Evolutionary conservation across 2,113 vertebrate species (phyloP).

Genomic region (Centropus unirufus): DNA sequence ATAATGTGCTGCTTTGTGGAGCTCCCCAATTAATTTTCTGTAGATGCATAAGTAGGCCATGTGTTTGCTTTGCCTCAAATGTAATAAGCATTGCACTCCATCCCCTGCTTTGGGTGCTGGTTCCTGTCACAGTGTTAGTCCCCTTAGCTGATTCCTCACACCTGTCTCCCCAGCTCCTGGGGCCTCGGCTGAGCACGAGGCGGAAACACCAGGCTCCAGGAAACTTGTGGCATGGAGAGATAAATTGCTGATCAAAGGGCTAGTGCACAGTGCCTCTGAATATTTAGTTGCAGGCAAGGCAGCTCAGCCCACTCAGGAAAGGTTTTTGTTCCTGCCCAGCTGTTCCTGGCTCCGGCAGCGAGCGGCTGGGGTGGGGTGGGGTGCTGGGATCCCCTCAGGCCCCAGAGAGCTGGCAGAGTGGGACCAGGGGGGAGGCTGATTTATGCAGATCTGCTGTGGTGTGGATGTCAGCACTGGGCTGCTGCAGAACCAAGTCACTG

Average conservation of each 20-base stretch:
- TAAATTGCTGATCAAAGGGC: constrained; percentile 66
- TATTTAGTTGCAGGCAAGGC: not conserved
- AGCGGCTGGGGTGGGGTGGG: not conserved
- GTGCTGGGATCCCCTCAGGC: not conserved
- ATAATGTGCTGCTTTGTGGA: constrained; percentile 80
- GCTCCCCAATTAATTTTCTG: constrained; percentile 81
- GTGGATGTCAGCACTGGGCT: not conserved
- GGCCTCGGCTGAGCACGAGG: constrained; percentile 30
- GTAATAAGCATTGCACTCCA: constrained; percentile 78
- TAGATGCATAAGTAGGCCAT: constrained; percentile 81
- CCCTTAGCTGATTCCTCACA: constrained; percentile 78
- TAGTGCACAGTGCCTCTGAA: not conserved
- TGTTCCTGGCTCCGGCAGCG: accelerated
- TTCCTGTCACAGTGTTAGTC: constrained; percentile 69
- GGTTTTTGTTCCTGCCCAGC: not conserved
- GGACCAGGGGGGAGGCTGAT: not conserved
- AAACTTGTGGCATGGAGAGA: constrained; percentile 61
- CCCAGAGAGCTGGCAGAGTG: not conserved
- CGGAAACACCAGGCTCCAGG: constrained; percentile 64
- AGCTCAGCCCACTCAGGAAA: not conserved
- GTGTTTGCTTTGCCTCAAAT: constrained; percentile 81
- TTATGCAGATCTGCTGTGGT: not conserved
- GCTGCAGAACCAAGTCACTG: not conserved
- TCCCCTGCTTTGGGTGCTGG: constrained; percentile 71
- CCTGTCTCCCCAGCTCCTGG: constrained; percentile 74